Evolutionary conservation across 1,140 invertebrate species (phyloP).

Genomic region (Armadillidium nasatum): DNA sequence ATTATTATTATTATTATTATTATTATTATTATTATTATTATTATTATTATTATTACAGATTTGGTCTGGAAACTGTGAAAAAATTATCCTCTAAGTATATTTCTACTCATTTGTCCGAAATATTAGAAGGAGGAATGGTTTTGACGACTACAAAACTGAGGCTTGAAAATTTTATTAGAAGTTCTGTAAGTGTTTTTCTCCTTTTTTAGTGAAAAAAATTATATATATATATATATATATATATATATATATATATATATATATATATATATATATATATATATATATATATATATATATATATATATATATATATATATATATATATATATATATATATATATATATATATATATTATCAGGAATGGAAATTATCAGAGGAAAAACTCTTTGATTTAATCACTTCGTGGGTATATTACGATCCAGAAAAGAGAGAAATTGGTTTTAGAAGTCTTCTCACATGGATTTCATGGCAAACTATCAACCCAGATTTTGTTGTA

Average conservation of each 20-base stretch:
- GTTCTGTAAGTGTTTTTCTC: conserved; percentile 24
- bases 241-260: too few relatives aligned
- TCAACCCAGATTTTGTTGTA: conserved; percentile 52
- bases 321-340: too few relatives aligned
- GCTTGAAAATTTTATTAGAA: conserved; percentile 43
- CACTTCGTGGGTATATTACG: conserved; percentile 56
- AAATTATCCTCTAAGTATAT: conserved; percentile 52
- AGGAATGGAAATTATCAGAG: conserved; percentile 38
- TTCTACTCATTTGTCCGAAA: conserved; percentile 53
- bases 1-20: too few relatives aligned
- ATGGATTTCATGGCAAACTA: conserved; percentile 52
- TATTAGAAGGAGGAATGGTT: conserved; percentile 53
- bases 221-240: too few relatives aligned
- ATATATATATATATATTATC: conserved; percentile 1
- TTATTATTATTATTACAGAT: conserved; percentile 36
- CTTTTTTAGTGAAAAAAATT: too few relatives aligned
- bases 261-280: too few relatives aligned
- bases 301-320: too few relatives aligned
- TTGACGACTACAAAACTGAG: conserved; percentile 48
- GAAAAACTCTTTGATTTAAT: conserved; percentile 52
- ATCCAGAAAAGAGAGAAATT: conserved; percentile 52
- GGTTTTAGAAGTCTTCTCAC: conserved; percentile 55
- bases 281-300: too few relatives aligned
- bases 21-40: too few relatives aligned
- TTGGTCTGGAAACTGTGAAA: conserved; percentile 52